Percentiles rank a stretch among this genome's conserved stretches.
Conservation (phyloP, 1,140 invertebrate genomes). For the Melitaea cinxia region DNA sequence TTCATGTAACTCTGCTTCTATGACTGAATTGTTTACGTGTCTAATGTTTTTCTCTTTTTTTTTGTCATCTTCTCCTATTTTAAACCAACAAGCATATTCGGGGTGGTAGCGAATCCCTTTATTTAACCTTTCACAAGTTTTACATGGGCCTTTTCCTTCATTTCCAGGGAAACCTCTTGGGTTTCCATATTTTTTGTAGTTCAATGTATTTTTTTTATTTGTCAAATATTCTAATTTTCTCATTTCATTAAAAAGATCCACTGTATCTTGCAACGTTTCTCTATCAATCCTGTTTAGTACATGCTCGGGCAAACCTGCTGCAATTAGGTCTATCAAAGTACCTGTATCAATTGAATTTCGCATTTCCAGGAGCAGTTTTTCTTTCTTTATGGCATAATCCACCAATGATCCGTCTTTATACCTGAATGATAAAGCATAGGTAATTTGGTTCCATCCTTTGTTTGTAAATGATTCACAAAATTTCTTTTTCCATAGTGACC, state of each 20-base stretch:
- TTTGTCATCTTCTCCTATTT: constrained; percentile 3
- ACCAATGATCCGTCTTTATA: constrained; percentile 51
- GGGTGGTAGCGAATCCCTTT: constrained; percentile 34
- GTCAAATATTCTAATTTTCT: constrained; percentile 29
- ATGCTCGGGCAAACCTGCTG: constrained; percentile 25
- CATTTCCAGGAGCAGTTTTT: constrained; percentile 49
- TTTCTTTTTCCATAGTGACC: too few species aligned
- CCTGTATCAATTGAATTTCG: constrained; percentile 21
- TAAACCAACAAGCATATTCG: constrained; percentile 30
- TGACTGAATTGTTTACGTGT: constrained; percentile 37
- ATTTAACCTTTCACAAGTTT: constrained; percentile 29
- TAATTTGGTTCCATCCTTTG: too few species aligned
- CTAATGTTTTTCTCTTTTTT: constrained; percentile 16
- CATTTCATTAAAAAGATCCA: constrained; percentile 32
- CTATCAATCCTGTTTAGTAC: constrained; percentile 31
- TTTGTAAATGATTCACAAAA: too few species aligned
- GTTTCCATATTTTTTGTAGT: background rate
- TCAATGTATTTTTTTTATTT: constrained; percentile 13
- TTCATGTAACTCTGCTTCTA: constrained; percentile 24
- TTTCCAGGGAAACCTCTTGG: background rate
- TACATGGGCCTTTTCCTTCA: constrained; percentile 7
- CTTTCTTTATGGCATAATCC: constrained; percentile 56
- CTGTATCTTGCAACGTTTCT: constrained; percentile 26
- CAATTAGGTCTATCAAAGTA: background rate
- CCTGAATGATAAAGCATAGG: constrained; percentile 33